These are phyloP conservation scores for Ectemnius cavifrons DNA, from an alignment of 2,888 invertebrate species.

Conservation along the genomic window DNA sequence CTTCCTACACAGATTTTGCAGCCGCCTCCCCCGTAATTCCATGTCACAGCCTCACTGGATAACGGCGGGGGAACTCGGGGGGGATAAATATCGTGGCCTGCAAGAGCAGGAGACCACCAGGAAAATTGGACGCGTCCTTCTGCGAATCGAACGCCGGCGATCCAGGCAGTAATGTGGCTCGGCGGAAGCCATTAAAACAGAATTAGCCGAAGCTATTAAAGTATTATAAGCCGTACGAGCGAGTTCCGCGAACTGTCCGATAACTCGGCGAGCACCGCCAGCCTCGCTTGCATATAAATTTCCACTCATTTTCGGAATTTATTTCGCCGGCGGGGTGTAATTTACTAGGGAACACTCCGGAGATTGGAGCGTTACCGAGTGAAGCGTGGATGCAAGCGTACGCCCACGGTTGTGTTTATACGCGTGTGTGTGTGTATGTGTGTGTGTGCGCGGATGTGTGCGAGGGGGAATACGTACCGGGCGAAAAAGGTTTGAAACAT, in stretches of 20 bases:
- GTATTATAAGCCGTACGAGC: neutral
- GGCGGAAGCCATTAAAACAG: constrained; percentile 2
- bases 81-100: constrained; percentile 26
- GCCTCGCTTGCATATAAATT: neutral
- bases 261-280: neutral
- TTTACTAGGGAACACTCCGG: constrained; percentile 22
- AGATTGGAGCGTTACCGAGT: constrained; percentile 18
- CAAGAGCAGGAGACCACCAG: neutral
- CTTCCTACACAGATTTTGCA: constrained; percentile 37
- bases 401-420: too few relatives aligned
- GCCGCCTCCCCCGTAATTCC: constrained; percentile 31
- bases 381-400: constrained; percentile 19
- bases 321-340: constrained; percentile 20
- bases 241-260: neutral
- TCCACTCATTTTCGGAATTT: constrained; percentile 18
- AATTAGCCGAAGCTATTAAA: constrained; percentile 7
- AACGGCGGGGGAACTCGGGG: constrained; percentile 22
- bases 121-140: constrained; percentile 26
- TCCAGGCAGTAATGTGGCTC: neutral
- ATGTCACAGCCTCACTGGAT: constrained; percentile 21
- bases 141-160: neutral
- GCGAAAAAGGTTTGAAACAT: constrained; percentile 44
- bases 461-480: constrained; percentile 13
- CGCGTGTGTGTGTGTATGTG: neutral
- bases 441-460: neutral